phyloP scores from a whole-genome alignment of 2,888 invertebrate genomes.

The Drosophila differens region DNA sequence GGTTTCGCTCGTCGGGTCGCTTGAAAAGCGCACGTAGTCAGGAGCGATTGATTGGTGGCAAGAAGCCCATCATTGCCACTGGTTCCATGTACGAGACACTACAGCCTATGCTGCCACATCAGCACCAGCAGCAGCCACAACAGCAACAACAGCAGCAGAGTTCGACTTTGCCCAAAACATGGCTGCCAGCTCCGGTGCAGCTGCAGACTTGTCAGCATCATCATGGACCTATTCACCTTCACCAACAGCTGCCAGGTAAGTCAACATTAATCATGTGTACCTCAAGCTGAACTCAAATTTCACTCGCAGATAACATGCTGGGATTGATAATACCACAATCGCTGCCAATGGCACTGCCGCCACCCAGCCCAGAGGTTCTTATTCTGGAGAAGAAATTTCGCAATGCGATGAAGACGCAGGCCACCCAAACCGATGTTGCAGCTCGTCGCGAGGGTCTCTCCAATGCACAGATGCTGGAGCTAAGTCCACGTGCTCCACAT shows the following conservation, averaged over 20 bases:
- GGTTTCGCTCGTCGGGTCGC: slow-evolving; percentile 85
- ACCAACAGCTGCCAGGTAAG: slow-evolving; percentile 71
- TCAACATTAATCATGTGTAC: not conserved
- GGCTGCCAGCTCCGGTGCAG: slow-evolving; percentile 66
- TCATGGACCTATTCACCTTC: slow-evolving; percentile 79
- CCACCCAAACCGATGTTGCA: slow-evolving; percentile 90
- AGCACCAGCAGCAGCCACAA: slow-evolving; percentile 41
- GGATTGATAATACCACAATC: slow-evolving; percentile 71
- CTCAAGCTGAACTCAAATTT: rapidly evolving
- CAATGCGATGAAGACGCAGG: slow-evolving; percentile 95
- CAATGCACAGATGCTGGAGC: slow-evolving; percentile 88
- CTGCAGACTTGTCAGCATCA: slow-evolving; percentile 79
- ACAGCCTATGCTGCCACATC: slow-evolving; percentile 63
- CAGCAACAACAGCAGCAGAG: slow-evolving; percentile 55
- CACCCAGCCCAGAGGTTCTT: slow-evolving; percentile 83
- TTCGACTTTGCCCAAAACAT: slow-evolving; percentile 67
- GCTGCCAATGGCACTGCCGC: slow-evolving; percentile 64
- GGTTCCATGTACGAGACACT: slow-evolving; percentile 80
- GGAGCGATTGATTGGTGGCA: slow-evolving; percentile 91
- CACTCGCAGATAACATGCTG: slow-evolving; percentile 60
- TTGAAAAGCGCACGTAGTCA: slow-evolving; percentile 87
- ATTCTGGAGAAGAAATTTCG: slow-evolving; percentile 92
- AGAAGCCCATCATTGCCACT: slow-evolving; percentile 86
- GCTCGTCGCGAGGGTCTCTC: slow-evolving; percentile 91
- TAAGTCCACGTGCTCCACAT: slow-evolving; percentile 93